phyloP scores from a whole-genome alignment of 2,113 vertebrate genomes.

The Pelecanus crispus region DNA sequence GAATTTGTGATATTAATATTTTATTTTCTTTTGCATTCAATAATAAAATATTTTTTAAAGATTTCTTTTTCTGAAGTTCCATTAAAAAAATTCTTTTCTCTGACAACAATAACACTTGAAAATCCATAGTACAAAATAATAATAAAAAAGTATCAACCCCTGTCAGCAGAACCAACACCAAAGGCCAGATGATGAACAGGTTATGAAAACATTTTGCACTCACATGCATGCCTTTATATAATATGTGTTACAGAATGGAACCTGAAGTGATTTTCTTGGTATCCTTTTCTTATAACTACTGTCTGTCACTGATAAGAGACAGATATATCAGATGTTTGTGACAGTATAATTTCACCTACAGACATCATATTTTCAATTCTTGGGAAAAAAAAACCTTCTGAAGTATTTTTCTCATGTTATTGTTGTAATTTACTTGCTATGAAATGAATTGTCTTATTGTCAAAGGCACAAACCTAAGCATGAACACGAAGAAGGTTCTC shows the following conservation, averaged over 20 bases:
- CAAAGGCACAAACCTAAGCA: neutral
- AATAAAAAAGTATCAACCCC: neutral
- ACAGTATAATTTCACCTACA: slow-evolving; percentile 53
- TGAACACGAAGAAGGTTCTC: slow-evolving; percentile 15
- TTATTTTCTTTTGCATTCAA: neutral
- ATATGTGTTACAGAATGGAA: slow-evolving; percentile 21
- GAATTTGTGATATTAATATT: neutral
- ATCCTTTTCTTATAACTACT: neutral
- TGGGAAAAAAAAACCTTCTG: neutral
- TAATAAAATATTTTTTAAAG: neutral
- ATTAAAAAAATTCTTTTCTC: neutral
- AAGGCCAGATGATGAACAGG: slow-evolving; percentile 8
- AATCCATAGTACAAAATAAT: neutral
- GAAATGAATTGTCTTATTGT: slow-evolving; percentile 5
- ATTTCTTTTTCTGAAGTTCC: neutral
- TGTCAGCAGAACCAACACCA: slow-evolving; percentile 23
- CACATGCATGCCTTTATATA: neutral
- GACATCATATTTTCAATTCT: slow-evolving; percentile 3
- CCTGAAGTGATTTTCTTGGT: slow-evolving; percentile 4
- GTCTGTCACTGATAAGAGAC: slow-evolving; percentile 1
- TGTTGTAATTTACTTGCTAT: neutral
- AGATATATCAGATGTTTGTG: neutral
- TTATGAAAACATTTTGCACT: slow-evolving; percentile 32
- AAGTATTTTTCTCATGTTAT: neutral
- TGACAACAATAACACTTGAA: neutral